Conservation (phyloP, 1,140 invertebrate species). For the Cotesia chilonis region DNA sequence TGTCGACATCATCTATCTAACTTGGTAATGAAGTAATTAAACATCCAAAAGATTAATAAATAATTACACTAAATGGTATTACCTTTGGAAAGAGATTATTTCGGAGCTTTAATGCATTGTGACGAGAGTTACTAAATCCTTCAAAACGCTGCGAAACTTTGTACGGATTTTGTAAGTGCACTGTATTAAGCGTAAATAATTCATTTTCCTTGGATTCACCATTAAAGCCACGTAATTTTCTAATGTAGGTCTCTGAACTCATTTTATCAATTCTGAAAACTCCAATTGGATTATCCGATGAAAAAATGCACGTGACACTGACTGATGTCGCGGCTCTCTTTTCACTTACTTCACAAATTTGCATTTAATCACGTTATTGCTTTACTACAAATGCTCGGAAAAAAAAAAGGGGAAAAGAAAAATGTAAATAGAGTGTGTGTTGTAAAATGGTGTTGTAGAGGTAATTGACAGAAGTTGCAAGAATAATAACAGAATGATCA, state of each 20-base stretch:
- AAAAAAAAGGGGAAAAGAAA: not conserved
- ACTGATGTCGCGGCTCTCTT: not conserved
- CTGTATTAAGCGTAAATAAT: slow-evolving; percentile 44
- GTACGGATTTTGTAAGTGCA: slow-evolving; percentile 52
- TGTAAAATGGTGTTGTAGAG: too few species aligned
- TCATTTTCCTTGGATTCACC: slow-evolving; percentile 1
- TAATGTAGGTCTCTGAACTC: slow-evolving; percentile 34
- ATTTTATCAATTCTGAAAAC: slow-evolving; percentile 29
- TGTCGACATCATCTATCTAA: slow-evolving; percentile 39
- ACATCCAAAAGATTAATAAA: not conserved
- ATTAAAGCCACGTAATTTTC: slow-evolving; percentile 25
- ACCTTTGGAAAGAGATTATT: slow-evolving; percentile 32
- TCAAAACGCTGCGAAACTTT: slow-evolving; percentile 43
- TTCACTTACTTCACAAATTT: not conserved
- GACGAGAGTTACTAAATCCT: slow-evolving; percentile 39
- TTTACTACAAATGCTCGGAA: not conserved
- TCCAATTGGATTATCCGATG: not conserved
- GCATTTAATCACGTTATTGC: not conserved
- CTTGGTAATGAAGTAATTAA: slow-evolving; percentile 30
- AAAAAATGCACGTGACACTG: not conserved
- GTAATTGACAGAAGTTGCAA: slow-evolving; percentile 20
- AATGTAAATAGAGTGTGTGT: not conserved
- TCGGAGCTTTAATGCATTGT: slow-evolving; percentile 39
- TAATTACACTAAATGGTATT: slow-evolving; percentile 9
- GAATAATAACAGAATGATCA: slow-evolving; percentile 16